Evolutionary conservation across 2,888 invertebrate species (phyloP).

Genomic region (Aphrophora alni): DNA sequence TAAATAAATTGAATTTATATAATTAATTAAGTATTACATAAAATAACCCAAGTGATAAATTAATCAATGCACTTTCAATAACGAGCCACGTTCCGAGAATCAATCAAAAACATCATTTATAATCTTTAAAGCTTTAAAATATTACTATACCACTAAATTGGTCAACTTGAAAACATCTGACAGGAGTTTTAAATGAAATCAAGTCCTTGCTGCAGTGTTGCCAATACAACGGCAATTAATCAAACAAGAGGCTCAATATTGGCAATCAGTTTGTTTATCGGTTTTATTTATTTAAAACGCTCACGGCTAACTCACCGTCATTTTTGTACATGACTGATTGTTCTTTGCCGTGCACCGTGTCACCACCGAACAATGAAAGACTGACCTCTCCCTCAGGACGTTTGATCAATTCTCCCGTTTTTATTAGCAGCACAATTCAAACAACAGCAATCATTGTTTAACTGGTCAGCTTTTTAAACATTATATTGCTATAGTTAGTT

Average conservation of each 20-base stretch:
- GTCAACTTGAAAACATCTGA: background rate
- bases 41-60: no score
- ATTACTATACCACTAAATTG: no score
- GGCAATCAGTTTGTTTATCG: background rate
- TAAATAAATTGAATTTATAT: no score
- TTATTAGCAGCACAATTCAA: background rate
- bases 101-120: no score
- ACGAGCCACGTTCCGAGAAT: no score
- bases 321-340: background rate
- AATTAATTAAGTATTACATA: no score
- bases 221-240: conserved; percentile 32
- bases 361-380: background rate
- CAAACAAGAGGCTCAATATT: conserved; percentile 6
- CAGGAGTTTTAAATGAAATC: background rate
- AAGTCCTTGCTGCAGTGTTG: conserved; percentile 41
- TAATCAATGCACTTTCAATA: no score
- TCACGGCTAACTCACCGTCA: background rate
- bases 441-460: background rate
- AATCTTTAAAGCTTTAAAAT: no score
- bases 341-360: background rate
- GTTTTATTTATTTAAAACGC: background rate
- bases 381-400: background rate
- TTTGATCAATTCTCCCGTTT: background rate
- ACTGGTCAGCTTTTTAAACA: no score
- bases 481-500: background rate